A percentile compares a stretch with the other conserved stretches of the same genome.
These are phyloP conservation scores for Podocnemis expansa DNA, from an alignment of 2,113 vertebrate genomes.

Conservation along the genomic window DNA sequence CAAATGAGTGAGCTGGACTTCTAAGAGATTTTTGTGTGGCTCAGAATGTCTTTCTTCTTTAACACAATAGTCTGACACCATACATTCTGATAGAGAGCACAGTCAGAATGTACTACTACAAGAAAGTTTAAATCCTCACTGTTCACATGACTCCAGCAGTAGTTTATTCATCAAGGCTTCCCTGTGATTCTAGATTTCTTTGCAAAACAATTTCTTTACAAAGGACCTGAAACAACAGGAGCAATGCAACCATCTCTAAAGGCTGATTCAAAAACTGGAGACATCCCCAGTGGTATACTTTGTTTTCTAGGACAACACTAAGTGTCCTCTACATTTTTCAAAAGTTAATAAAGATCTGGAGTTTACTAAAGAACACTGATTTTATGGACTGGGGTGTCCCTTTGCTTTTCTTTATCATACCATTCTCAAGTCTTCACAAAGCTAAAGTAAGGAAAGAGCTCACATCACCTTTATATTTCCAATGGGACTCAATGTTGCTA, in stretches of 20 bases:
- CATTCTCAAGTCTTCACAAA: neutral
- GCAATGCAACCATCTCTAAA: neutral
- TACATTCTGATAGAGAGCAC: neutral
- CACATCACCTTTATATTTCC: neutral
- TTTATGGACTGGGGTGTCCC: neutral
- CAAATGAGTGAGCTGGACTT: neutral
- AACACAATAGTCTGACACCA: fast-evolving
- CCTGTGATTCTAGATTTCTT: neutral
- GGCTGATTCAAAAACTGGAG: neutral
- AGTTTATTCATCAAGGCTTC: neutral
- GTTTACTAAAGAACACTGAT: neutral
- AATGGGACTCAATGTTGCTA: neutral
- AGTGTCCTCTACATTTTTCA: neutral
- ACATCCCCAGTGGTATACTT: neutral
- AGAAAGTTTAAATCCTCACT: neutral
- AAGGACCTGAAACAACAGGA: neutral
- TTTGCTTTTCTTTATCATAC: neutral
- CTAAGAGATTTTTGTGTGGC: neutral
- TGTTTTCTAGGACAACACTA: neutral
- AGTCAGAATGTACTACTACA: neutral
- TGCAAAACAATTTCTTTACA: neutral
- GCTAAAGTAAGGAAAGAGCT: neutral
- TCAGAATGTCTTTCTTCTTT: neutral
- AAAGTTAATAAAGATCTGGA: neutral
- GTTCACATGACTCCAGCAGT: fast-evolving